Evolutionary conservation across 2,113 vertebrate species (phyloP).

Genomic region (Pandion haliaetus): DNA sequence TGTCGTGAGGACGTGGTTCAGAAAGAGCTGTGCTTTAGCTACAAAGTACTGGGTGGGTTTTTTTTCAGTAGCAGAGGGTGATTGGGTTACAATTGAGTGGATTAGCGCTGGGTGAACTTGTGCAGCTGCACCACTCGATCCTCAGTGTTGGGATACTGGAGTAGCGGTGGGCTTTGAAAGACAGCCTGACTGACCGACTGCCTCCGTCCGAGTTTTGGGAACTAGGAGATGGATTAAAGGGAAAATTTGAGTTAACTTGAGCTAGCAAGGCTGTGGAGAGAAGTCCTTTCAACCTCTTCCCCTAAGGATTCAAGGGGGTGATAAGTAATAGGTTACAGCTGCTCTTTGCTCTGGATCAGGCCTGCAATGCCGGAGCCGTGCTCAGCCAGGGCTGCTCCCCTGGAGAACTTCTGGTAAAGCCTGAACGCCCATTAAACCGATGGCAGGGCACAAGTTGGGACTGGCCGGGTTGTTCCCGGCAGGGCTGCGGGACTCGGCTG

Average conservation of each 20-base stretch:
- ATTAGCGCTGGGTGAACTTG: neutral
- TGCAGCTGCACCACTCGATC: no score
- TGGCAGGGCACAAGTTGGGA: neutral
- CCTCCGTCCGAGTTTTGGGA: neutral
- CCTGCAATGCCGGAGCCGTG: no score
- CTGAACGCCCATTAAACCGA: rapidly evolving
- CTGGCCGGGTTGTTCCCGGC: no score
- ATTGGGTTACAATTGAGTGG: neutral
- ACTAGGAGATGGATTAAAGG: neutral
- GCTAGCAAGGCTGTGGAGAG: neutral
- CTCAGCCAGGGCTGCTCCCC: neutral
- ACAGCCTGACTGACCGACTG: rapidly evolving
- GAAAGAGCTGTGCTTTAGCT: neutral
- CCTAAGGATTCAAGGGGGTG: neutral
- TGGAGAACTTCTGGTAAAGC: neutral
- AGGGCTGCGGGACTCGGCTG: neutral
- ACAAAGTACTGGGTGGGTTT: no score
- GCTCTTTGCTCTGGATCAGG: no score
- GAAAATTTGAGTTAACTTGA: neutral
- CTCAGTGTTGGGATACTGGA: rapidly evolving
- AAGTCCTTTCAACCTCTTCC: neutral
- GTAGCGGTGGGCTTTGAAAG: neutral
- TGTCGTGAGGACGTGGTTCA: neutral
- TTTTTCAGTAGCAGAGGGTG: rapidly evolving
- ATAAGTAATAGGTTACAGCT: no score